Evolutionary conservation across 2,797 vertebrate species (phyloP), one percentile per base, ranked within the genome.

Genomic region (Cyclopterus lumpus): DNA sequence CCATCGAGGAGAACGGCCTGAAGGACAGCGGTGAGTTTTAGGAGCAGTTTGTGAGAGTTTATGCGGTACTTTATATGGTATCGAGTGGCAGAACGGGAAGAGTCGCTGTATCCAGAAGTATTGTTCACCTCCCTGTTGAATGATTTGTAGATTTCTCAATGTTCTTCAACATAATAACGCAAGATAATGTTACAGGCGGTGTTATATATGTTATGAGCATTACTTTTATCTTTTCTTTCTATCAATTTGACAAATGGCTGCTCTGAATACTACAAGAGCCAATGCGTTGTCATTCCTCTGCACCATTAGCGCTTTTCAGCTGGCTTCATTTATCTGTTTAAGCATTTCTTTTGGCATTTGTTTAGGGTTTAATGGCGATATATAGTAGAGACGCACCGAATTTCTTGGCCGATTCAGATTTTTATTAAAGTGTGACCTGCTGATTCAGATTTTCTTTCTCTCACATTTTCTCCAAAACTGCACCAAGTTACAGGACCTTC

Each of bases 1-100:
- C 97, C 34, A 96, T 98, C 54, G 97, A 98, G 92, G 97, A 99
- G 91, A 98, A 95, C 61, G 97, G 96, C 82, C 95, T 96, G 84
- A 98, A 97, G 90, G 97, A 99, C 92, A 97, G 96, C 0, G 97
- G 97, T 99, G 93, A 94, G 94, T 75, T 73, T 53, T 14, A 40
- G 14, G 14, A n/a, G 28, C 12, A 10, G 4, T 51, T 49, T 36
- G 8, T 57, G 42, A 51, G 71, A 16, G 28, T 54, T 70, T 10
- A 60, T 42, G 38, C 2, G 16, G 20, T 22, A 22, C 24, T 16
- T 14, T 8, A 15, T 28, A 15, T 8, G 26, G 6, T 18, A 28
- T 55, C 28, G 26, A 32, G 54, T 18, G 8, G 28, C 54, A 18
- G 51, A 54, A 10, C 30, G 14, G 15, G 9, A 46, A 16, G 20